Conservation (phyloP, 2,113 vertebrate species). For the Oxyura jamaicensis region DNA sequence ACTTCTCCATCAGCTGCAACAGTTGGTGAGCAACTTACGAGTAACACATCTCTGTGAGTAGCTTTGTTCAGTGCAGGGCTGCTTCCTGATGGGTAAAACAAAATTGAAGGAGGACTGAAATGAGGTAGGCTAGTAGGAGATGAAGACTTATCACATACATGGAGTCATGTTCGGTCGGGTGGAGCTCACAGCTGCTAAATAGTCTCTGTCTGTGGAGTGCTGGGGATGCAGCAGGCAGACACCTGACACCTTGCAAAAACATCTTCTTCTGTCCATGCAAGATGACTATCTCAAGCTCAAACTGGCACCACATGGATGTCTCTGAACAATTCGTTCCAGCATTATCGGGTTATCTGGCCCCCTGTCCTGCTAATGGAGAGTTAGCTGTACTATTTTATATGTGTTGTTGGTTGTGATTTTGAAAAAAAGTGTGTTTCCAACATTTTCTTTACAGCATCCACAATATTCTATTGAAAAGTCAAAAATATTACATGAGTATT, state of each 20-base stretch:
- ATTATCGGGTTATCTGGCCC: not conserved
- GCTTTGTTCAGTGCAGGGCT: not conserved
- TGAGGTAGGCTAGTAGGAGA: not conserved
- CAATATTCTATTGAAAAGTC: not conserved
- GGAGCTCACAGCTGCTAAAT: not conserved
- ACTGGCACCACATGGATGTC: not conserved
- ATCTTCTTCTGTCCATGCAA: not conserved
- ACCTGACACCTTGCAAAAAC: not conserved
- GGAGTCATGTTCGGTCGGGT: not conserved
- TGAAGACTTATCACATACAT: accelerated
- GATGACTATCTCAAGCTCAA: not conserved
- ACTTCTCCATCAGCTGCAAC: not conserved
- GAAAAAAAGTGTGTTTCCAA: not conserved
- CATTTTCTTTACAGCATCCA: not conserved
- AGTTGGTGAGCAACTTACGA: not conserved
- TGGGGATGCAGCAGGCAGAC: not conserved
- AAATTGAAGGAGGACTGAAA: not conserved
- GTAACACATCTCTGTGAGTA: not conserved
- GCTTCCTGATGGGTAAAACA: not conserved
- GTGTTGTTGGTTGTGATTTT: not conserved
- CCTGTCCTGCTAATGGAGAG: not conserved
- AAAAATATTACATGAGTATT: not conserved
- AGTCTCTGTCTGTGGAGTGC: not conserved
- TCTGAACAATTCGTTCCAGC: not conserved
- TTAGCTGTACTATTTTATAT: not conserved